Evolutionary conservation across 1,140 invertebrate genomes (phyloP).

Genomic region (Maconellicoccus hirsutus): DNA sequence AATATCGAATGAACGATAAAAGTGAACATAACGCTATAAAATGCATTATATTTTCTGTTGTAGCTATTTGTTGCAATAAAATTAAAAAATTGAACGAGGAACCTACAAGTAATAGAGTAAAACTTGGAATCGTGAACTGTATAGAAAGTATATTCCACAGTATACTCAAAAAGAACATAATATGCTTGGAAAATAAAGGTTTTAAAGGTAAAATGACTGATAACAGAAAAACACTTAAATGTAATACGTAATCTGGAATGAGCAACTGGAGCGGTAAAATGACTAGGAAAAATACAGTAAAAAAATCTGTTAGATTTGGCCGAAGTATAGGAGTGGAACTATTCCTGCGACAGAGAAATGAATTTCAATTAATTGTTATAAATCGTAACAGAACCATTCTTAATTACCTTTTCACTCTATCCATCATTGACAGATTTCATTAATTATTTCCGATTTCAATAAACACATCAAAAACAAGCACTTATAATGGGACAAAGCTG

Average conservation of each 20-base stretch:
- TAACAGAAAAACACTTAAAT: background rate
- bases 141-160: background rate
- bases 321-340: background rate
- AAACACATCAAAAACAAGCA: too few relatives aligned
- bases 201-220: background rate
- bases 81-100: background rate
- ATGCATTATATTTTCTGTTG: background rate
- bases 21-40: background rate
- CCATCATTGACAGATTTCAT: background rate
- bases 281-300: background rate
- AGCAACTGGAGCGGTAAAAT: background rate
- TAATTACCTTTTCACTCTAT: background rate
- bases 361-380: too few relatives aligned
- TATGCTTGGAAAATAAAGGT: background rate
- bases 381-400: too few relatives aligned
- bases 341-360: too few relatives aligned
- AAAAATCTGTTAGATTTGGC: background rate
- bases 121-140: background rate
- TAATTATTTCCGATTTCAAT: too few relatives aligned
- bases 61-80: background rate
- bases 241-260: background rate
- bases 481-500: too few relatives aligned
- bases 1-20: background rate
- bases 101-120: background rate
- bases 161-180: background rate